phyloP scores from a whole-genome alignment of 2,113 vertebrate genomes.

The Falcunculus frontatus region DNA sequence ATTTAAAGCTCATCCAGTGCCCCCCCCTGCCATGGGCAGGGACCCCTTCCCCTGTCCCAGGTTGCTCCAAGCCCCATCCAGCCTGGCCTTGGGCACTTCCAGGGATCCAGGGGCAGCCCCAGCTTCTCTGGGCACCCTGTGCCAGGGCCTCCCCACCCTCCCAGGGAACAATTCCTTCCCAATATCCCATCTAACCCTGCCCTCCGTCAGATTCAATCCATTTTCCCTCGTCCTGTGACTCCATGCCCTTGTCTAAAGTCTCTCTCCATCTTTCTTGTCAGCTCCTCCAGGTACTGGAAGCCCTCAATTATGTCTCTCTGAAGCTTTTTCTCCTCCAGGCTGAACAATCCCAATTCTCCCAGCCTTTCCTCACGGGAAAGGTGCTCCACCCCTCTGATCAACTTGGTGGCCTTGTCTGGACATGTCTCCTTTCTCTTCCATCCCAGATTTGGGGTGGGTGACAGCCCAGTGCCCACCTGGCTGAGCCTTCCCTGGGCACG shows the following conservation, averaged over 20 bases:
- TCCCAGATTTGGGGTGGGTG: not conserved
- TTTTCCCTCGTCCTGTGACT: not conserved
- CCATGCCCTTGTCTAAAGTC: not conserved
- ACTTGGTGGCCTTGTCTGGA: not conserved
- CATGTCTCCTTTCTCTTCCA: not conserved
- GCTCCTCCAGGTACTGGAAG: not conserved
- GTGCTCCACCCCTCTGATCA: not conserved
- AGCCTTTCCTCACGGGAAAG: not conserved
- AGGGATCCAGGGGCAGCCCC: not conserved
- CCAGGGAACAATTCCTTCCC: rapidly evolving
- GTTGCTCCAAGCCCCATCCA: not conserved
- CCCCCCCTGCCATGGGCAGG: not conserved
- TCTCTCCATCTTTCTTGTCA: not conserved
- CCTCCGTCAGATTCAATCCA: not conserved
- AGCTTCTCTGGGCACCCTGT: not conserved
- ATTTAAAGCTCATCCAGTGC: rapidly evolving
- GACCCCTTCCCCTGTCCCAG: not conserved
- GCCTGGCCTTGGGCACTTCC: rapidly evolving
- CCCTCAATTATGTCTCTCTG: not conserved
- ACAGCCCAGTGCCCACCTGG: not conserved
- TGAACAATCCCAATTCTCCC: not conserved
- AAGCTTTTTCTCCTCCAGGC: not conserved
- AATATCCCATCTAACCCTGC: rapidly evolving
- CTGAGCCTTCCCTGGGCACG: not conserved
- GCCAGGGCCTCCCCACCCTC: not conserved